These are phyloP conservation scores for Crypturellus undulatus DNA, from an alignment of 2,113 vertebrate genomes.

Conservation along the genomic window DNA sequence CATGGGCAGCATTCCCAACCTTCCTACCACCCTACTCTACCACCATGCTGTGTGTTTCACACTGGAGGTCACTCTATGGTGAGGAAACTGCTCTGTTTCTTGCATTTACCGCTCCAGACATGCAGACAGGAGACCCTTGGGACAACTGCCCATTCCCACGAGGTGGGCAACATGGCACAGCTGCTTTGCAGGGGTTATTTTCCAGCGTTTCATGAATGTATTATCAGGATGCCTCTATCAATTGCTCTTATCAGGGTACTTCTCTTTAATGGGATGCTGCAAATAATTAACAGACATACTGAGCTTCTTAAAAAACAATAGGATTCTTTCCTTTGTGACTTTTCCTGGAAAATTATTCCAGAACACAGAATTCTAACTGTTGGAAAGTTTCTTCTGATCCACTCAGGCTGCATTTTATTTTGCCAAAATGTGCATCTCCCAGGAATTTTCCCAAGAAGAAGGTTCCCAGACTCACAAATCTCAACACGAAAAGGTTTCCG, in stretches of 20 bases:
- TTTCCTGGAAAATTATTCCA: background rate
- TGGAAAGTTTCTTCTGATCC: background rate
- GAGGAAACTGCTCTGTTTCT: background rate
- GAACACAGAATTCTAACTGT: background rate
- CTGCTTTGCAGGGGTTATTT: rapidly evolving
- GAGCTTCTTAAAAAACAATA: background rate
- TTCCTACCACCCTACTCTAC: background rate
- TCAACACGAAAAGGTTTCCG: background rate
- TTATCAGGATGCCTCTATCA: background rate
- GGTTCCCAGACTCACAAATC: background rate
- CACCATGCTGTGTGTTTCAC: rapidly evolving
- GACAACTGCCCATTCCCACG: rapidly evolving
- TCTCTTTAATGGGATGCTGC: background rate
- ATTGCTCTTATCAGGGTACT: background rate
- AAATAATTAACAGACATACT: background rate
- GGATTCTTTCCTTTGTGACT: background rate
- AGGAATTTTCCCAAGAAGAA: background rate
- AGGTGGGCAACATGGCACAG: background rate
- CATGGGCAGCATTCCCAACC: background rate
- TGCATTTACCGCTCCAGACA: background rate
- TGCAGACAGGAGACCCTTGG: background rate
- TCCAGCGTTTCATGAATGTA: background rate
- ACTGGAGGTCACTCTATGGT: background rate
- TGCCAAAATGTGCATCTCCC: background rate
- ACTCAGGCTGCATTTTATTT: background rate